These are phyloP conservation scores for Bucco capensis DNA, from an alignment of 2,113 vertebrate genomes.

Conservation along the genomic window DNA sequence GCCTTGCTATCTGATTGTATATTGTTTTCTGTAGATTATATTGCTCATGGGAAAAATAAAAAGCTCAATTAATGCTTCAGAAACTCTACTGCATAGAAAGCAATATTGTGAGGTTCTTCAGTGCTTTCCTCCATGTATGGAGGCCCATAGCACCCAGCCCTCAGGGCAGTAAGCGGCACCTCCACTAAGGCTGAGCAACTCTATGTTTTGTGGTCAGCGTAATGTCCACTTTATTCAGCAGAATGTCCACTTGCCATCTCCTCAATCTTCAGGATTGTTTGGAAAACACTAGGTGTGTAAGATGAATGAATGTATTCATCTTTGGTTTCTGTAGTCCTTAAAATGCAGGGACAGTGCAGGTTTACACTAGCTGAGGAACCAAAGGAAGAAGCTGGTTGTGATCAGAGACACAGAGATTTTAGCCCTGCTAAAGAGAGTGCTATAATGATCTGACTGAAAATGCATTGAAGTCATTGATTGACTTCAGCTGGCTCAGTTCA, in stretches of 20 bases:
- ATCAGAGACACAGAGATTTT: neutral
- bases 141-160: rapidly evolving
- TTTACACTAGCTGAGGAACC: neutral
- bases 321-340: neutral
- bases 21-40: neutral
- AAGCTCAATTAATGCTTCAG: neutral
- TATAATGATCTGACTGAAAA: neutral
- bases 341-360: neutral
- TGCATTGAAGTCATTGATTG: neutral
- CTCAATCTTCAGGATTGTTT: neutral
- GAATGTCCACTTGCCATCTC: neutral
- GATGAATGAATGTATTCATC: neutral
- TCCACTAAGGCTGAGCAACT: neutral
- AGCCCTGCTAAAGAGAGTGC: neutral
- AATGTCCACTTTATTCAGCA: too few relatives aligned
- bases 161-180: too few relatives aligned
- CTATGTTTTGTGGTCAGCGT: neutral
- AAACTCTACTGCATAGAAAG: neutral
- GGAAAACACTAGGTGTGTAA: neutral
- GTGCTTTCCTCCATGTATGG: neutral
- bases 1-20: neutral
- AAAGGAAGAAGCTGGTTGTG: neutral
- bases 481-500: neutral
- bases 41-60: neutral
- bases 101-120: neutral